Conservation (phyloP, 2,797 vertebrate species). For the Pangasius sanitwongsei region DNA sequence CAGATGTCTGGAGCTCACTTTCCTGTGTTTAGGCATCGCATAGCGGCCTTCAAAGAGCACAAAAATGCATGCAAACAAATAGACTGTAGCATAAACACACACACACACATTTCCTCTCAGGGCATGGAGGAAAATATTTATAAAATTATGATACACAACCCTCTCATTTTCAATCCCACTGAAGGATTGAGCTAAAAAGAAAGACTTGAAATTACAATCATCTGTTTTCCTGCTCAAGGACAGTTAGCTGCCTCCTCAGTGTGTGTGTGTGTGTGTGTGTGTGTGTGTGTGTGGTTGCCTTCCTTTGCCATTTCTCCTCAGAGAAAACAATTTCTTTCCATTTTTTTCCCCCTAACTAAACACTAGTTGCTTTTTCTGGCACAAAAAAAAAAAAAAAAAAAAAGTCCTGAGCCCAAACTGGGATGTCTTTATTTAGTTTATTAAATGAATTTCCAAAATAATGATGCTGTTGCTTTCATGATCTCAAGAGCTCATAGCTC, state of each 20-base stretch:
- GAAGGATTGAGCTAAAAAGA: background rate
- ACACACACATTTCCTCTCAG: constrained; percentile 12
- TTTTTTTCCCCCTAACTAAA: background rate
- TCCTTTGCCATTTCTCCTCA: background rate
- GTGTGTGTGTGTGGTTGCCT: background rate
- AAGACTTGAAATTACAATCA: constrained; percentile 7
- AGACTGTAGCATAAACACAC: constrained; percentile 12
- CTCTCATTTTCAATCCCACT: background rate
- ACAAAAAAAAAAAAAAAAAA: background rate
- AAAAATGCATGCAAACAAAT: constrained; percentile 12
- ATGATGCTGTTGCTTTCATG: background rate
- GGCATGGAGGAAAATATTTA: background rate
- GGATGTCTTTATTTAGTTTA: background rate
- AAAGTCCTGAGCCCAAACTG: background rate
- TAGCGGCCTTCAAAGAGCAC: constrained; percentile 32
- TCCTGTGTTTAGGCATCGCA: constrained; percentile 55
- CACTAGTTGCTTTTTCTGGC: background rate
- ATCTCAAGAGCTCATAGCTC: background rate
- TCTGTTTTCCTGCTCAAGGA: constrained; percentile 10
- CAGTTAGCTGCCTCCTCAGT: background rate
- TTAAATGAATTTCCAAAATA: background rate
- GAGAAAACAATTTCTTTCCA: background rate
- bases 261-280: constrained; percentile 8
- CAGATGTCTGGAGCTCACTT: constrained; percentile 44
- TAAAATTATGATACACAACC: background rate